phyloP scores from a whole-genome alignment of 2,113 vertebrate species.

The Numida meleagris region DNA sequence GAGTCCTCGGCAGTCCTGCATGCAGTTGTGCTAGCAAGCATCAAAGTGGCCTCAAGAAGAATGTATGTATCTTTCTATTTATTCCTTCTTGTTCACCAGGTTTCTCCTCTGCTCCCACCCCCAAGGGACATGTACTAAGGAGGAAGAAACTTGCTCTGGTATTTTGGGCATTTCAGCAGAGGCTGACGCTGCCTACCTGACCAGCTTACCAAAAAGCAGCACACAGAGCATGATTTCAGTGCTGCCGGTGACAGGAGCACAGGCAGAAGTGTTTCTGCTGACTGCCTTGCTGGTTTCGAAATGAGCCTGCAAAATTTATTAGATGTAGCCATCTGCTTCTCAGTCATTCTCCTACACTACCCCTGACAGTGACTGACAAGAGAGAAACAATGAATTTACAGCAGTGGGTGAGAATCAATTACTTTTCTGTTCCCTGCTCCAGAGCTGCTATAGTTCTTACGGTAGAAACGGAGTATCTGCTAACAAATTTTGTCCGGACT shows the following conservation, averaged over 20 bases:
- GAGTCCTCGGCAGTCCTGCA: not conserved
- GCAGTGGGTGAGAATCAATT: conserved; percentile 44
- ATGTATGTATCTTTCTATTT: not conserved
- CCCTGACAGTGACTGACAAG: conserved; percentile 57
- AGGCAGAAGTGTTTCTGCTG: conserved; percentile 19
- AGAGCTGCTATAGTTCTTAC: not conserved
- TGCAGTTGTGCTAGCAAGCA: not conserved
- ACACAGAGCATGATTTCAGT: not conserved
- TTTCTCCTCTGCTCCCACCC: not conserved
- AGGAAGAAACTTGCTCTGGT: not conserved
- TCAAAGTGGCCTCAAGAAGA: not conserved
- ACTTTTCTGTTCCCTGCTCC: conserved; percentile 15
- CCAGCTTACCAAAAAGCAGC: not conserved
- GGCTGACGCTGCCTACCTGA: not conserved
- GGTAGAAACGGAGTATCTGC: not conserved
- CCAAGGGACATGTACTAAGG: accelerated
- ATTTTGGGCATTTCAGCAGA: not conserved
- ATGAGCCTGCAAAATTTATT: conserved; percentile 65
- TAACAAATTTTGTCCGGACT: not conserved
- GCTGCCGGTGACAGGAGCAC: not conserved
- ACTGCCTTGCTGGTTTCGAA: conserved; percentile 54
- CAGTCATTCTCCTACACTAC: conserved; percentile 56
- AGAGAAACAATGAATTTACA: conserved; percentile 66
- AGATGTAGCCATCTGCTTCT: conserved; percentile 68
- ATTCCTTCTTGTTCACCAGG: not conserved